phyloP scores from a whole-genome alignment of 1,140 invertebrate genomes.

The Zaprionus vittiger region DNA sequence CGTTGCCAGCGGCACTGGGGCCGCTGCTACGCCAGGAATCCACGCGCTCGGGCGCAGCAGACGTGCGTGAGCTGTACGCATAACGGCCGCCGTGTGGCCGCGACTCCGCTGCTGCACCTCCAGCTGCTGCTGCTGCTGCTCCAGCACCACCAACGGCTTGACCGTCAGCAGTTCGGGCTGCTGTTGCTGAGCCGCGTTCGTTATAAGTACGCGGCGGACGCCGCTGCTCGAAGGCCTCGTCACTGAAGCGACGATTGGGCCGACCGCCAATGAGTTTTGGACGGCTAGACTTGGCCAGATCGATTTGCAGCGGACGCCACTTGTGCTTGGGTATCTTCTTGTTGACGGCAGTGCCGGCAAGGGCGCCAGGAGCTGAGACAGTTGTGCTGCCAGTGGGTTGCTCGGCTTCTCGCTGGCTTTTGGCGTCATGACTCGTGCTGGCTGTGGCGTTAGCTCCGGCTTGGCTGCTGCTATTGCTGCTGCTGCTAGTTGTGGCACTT shows the following conservation, averaged over 20 bases:
- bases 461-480: constrained; percentile 36
- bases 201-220: constrained; percentile 65
- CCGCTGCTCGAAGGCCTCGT: constrained; percentile 62
- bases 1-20: constrained; percentile 51
- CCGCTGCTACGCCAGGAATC: constrained; percentile 84
- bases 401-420: constrained; percentile 72
- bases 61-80: constrained; percentile 63
- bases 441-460: constrained; percentile 36
- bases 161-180: constrained; percentile 10
- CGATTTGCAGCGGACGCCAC: constrained; percentile 91
- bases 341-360: constrained; percentile 75
- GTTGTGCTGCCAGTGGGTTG: constrained; percentile 54
- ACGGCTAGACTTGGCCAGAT: constrained; percentile 86
- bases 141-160: neutral
- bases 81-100: constrained; percentile 60
- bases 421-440: constrained; percentile 77
- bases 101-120: constrained; percentile 44
- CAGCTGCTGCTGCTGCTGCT: constrained; percentile 10
- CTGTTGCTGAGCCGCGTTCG: constrained; percentile 39
- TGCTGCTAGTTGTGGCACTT: constrained; percentile 14
- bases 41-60: constrained; percentile 77
- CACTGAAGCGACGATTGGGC: constrained; percentile 63
- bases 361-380: constrained; percentile 65
- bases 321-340: constrained; percentile 88
- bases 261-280: constrained; percentile 77